Evolutionary conservation across 1,140 invertebrate genomes (phyloP).

Genomic region (Batillaria attramentaria): DNA sequence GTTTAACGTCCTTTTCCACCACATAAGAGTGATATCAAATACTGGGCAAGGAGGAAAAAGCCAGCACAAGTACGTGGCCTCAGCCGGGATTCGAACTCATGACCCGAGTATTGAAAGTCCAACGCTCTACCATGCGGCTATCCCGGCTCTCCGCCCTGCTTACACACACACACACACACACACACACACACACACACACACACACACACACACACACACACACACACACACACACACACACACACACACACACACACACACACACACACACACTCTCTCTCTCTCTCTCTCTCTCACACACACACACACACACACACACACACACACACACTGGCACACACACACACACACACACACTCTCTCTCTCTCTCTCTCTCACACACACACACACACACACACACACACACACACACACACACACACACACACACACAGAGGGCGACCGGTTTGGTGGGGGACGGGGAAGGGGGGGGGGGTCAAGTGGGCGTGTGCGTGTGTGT

Average conservation of each 20-base stretch:
- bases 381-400: conserved; percentile 19
- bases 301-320: background rate
- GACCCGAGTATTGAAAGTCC: too few species aligned
- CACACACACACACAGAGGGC: background rate
- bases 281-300: background rate
- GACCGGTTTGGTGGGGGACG: too few species aligned
- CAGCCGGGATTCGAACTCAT: too few species aligned
- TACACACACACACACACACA: conserved; percentile 16
- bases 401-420: conserved; percentile 9
- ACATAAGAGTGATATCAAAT: too few species aligned
- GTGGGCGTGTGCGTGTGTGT: too few species aligned
- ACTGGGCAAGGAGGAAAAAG: too few species aligned
- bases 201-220: background rate
- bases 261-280: conserved; percentile 2
- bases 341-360: conserved; percentile 10
- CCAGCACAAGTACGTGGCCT: too few species aligned
- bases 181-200: conserved; percentile 18
- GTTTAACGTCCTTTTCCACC: too few species aligned
- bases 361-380: background rate
- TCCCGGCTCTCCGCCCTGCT: too few species aligned
- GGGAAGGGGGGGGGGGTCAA: too few species aligned
- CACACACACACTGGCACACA: background rate
- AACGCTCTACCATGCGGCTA: too few species aligned
- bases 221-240: background rate
- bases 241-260: background rate